phyloP scores from a whole-genome alignment of 2,888 invertebrate species.

The Drosophila tripunctata region DNA sequence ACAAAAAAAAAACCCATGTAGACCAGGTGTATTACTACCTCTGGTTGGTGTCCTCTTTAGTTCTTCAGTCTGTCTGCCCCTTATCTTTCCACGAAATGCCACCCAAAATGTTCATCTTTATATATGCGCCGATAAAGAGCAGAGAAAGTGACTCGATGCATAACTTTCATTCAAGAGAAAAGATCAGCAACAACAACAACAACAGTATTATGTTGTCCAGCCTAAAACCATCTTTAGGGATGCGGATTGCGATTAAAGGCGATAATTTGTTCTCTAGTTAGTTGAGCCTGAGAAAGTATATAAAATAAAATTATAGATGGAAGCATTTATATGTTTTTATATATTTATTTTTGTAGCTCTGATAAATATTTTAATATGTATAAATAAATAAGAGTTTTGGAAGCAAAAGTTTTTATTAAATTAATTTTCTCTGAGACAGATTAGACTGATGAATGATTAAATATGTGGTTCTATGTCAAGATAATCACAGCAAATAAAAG shows the following conservation, averaged over 20 bases:
- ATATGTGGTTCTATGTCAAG: no score
- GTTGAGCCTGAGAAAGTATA: constrained; percentile 26
- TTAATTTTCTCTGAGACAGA: no score
- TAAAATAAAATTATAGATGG: constrained; percentile 7
- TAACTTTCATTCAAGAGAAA: constrained; percentile 61
- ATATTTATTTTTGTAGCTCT: no score
- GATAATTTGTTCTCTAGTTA: neutral
- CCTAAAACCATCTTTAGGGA: constrained; percentile 12
- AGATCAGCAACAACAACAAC: constrained; percentile 16
- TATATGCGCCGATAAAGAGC: constrained; percentile 41
- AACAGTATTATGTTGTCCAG: constrained; percentile 12
- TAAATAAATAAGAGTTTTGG: no score
- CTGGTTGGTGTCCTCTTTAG: constrained; percentile 19
- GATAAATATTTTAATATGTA: no score
- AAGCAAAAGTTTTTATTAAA: no score
- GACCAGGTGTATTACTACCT: constrained; percentile 27
- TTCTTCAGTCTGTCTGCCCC: constrained; percentile 26
- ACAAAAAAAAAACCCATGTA: constrained; percentile 20
- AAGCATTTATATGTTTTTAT: no score
- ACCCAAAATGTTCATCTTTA: constrained; percentile 69
- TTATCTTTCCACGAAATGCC: constrained; percentile 75
- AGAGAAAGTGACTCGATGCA: constrained; percentile 45
- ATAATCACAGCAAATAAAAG: no score
- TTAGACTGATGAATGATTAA: no score
- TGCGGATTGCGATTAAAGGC: constrained; percentile 19